Evolutionary conservation across 2,888 invertebrate genomes (phyloP).

Genomic region (Tachystola acroxantha): DNA sequence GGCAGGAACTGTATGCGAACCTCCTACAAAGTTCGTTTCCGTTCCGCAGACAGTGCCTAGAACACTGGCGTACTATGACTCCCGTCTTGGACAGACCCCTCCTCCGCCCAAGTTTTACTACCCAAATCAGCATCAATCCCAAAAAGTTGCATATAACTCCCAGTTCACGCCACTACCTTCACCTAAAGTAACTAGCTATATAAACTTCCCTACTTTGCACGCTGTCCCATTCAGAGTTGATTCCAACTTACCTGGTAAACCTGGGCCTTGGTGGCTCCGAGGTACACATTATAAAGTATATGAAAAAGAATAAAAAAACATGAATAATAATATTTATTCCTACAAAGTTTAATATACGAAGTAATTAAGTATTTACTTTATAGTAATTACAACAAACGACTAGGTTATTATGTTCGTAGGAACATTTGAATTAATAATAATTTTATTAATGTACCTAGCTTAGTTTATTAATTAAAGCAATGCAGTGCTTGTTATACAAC

Average conservation of each 20-base stretch:
- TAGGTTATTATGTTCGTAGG: too few relatives aligned
- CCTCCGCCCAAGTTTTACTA: conserved; percentile 13
- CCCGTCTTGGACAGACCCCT: conserved; percentile 4
- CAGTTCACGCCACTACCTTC: conserved; percentile 22
- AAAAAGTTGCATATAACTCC: conserved; percentile 13
- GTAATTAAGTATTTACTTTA: too few relatives aligned
- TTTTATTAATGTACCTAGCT: too few relatives aligned
- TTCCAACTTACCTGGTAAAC: conserved; percentile 15
- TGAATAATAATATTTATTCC: too few relatives aligned
- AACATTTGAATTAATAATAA: too few relatives aligned
- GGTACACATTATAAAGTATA: conserved; percentile 34
- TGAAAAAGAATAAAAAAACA: conserved; percentile 20
- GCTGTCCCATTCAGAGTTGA: conserved; percentile 11
- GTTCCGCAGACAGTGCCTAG: conserved; percentile 1
- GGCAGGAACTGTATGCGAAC: conserved; percentile 85
- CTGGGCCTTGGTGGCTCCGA: conserved; percentile 39
- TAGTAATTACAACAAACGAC: too few relatives aligned
- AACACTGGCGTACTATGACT: conserved; percentile 3
- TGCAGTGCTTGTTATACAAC: not conserved
- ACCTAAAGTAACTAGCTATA: conserved; percentile 30
- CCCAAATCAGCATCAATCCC: conserved; percentile 1
- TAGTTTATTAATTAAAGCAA: too few relatives aligned
- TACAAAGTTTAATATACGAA: too few relatives aligned
- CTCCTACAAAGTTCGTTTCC: conserved; percentile 16
- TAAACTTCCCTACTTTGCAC: conserved; percentile 31